Base-by-base conservation (phyloP, 2,888 invertebrate genomes). In the Synanthedon myopaeformis region DNA sequence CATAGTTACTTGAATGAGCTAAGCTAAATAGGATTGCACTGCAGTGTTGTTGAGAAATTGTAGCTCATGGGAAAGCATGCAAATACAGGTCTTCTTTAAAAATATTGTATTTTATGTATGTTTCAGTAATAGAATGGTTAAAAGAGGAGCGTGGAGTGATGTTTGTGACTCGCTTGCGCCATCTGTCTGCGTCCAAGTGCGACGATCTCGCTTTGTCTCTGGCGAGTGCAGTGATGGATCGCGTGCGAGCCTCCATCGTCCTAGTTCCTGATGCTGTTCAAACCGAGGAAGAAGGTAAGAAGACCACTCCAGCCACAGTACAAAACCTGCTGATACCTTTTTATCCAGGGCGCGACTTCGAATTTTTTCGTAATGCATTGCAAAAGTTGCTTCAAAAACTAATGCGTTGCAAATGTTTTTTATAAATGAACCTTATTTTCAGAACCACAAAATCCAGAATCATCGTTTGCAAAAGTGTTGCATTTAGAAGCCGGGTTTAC, bases 161-260 rank as follows among this genome's bases (percentile, higher is more conserved):
- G 70, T 83, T 91, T 66, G 83, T 89, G 67, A 87, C 89, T 75
- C 86, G 92, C 60, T 79, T 92, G 59, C 89, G 90, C 56, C 90
- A 90, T 73, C 84, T 92, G 60, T 89, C 89, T 63, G 84, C 89
- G 64, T 88, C 90, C 56, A 89, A 89, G 61, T 89, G 90, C 80
- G 89, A 89, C 74, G 91, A 91, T 71, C 77, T 91, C 58, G 92
- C 91, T 59, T 78, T 90, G 54, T 72, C 83, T 57, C 88, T 92
- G 56, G 88, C 89, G 41, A 72, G 88, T 54, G 89, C 89, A 13
- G 88, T 91, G 60, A 86, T 90, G 72, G 82, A 86, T 61, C 85
- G 89, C 52, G 80, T 86, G 54, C 76, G 89, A 6, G 70, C 69
- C 4, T 54, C 59, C 23, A 14, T 13, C 23, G 19, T 14, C 6